phyloP scores from a whole-genome alignment of 1,140 invertebrate species.

The Coboldia fuscipes region DNA sequence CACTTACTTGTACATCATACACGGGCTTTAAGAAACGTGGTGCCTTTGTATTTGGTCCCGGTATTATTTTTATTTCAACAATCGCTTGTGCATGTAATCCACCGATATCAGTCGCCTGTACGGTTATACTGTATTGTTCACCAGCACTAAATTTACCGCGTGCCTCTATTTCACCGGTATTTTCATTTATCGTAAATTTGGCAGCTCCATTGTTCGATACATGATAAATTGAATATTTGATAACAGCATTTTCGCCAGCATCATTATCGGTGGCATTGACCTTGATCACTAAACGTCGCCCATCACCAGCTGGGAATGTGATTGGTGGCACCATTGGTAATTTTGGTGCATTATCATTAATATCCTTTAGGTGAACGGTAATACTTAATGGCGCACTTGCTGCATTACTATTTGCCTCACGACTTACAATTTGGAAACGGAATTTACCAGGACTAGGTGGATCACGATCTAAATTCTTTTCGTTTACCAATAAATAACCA shows the following conservation, averaged over 20 bases:
- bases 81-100: conserved; percentile 58
- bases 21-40: conserved; percentile 57
- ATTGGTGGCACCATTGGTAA: conserved; percentile 54
- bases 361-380: conserved; percentile 53
- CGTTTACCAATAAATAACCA: conserved; percentile 53
- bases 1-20: conserved; percentile 71
- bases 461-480: conserved; percentile 67
- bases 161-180: conserved; percentile 53
- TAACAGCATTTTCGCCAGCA: conserved; percentile 56
- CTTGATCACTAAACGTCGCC: conserved; percentile 48
- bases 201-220: conserved; percentile 72
- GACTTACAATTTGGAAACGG: conserved; percentile 54
- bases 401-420: conserved; percentile 52
- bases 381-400: conserved; percentile 61
- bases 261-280: conserved; percentile 70
- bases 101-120: conserved; percentile 51
- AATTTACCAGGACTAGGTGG: conserved; percentile 66
- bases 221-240: conserved; percentile 68
- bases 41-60: conserved; percentile 66
- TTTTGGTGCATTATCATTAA: conserved; percentile 67
- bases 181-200: conserved; percentile 67
- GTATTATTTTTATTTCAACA: conserved; percentile 56
- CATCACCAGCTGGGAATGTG: conserved; percentile 59
- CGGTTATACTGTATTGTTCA: conserved; percentile 71
- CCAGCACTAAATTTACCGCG: conserved; percentile 57